phyloP scores from a whole-genome alignment of 2,888 invertebrate species.

The Acrocyrtus sp. region DNA sequence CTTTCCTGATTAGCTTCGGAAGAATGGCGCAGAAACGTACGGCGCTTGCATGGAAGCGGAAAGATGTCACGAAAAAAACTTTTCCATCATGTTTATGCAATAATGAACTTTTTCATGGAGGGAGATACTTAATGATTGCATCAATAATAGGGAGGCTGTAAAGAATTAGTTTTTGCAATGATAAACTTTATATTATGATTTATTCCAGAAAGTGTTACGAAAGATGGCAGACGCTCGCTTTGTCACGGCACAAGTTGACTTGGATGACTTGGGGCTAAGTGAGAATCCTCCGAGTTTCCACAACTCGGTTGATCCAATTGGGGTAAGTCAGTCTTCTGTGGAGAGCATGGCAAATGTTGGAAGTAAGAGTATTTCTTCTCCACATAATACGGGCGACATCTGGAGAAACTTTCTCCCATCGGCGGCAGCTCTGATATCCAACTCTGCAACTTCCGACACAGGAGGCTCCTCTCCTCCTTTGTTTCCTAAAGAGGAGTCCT shows the following conservation, averaged over 20 bases:
- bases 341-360: neutral
- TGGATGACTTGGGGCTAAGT: conserved; percentile 1
- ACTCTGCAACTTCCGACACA: conserved; percentile 7
- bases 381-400: conserved; percentile 26
- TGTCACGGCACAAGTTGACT: neutral
- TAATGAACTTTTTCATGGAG: too few species aligned
- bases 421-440: conserved; percentile 27
- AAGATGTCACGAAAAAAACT: too few species aligned
- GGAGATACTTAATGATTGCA: too few species aligned
- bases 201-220: too few species aligned
- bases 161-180: too few species aligned
- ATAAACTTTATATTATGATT: too few species aligned
- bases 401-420: conserved; percentile 20
- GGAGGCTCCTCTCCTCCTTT: conserved; percentile 5
- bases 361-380: neutral
- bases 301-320: neutral
- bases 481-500: conserved; percentile 10
- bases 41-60: too few species aligned
- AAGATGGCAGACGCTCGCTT: neutral
- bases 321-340: conserved; percentile 1
- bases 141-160: too few species aligned
- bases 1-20: too few species aligned
- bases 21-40: too few species aligned
- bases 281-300: too few species aligned
- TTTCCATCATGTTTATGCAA: too few species aligned